phyloP scores from a whole-genome alignment of 2,113 vertebrate genomes.

The Ursus arctos region DNA sequence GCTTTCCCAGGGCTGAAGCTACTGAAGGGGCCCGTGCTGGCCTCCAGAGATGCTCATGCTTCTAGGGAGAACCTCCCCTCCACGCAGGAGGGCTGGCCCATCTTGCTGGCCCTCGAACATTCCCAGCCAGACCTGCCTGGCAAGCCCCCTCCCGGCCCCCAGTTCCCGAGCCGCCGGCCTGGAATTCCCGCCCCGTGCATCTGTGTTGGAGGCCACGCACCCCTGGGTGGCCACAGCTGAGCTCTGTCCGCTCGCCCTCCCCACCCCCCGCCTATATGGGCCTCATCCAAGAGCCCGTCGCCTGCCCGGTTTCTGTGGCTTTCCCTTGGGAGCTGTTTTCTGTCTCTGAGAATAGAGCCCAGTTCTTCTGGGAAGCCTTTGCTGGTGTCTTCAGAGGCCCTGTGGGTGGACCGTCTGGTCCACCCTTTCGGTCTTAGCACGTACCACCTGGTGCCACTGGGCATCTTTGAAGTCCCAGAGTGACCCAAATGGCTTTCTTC shows the following conservation, averaged over 20 bases:
- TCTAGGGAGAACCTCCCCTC: background rate
- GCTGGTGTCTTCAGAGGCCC: background rate
- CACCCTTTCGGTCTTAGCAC: background rate
- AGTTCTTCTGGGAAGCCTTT: background rate
- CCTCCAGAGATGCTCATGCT: background rate
- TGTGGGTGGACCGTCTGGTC: accelerated
- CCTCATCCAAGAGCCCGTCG: background rate
- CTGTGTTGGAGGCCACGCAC: background rate
- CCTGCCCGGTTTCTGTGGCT: background rate
- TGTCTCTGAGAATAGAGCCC: background rate
- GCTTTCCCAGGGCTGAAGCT: background rate
- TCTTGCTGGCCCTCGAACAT: background rate
- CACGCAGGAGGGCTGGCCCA: background rate
- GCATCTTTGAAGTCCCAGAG: background rate
- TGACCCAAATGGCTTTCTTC: background rate
- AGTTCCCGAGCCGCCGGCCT: background rate
- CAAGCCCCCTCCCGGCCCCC: background rate
- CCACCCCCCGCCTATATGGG: accelerated
- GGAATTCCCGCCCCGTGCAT: background rate
- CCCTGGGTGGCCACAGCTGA: too few relatives aligned
- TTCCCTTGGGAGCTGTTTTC: background rate
- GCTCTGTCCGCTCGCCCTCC: background rate
- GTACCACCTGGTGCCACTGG: background rate
- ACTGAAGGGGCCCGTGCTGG: too few relatives aligned
- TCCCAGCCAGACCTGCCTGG: background rate